phyloP scores from a whole-genome alignment of 2,113 vertebrate species.

The Elaphurus davidianus region DNA sequence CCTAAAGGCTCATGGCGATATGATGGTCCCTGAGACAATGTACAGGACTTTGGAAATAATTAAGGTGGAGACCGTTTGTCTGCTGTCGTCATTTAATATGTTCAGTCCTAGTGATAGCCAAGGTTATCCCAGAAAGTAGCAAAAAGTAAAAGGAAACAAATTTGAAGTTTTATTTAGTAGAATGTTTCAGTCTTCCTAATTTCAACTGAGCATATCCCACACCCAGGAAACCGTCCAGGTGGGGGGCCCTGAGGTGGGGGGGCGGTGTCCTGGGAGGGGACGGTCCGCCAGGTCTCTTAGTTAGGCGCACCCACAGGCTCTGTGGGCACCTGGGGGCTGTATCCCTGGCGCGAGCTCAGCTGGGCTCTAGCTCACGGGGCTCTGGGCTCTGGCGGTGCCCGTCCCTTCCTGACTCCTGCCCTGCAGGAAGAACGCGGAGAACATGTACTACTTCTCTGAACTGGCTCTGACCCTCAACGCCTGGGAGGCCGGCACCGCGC shows the following conservation, averaged over 20 bases:
- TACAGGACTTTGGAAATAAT: not conserved
- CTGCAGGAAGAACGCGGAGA: slow-evolving; percentile 90
- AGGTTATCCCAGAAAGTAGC: not conserved
- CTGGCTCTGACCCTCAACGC: slow-evolving; percentile 95
- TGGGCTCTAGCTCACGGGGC: not conserved
- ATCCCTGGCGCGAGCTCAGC: not conserved
- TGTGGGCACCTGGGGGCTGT: not conserved
- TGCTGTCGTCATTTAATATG: not conserved
- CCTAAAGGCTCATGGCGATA: not conserved
- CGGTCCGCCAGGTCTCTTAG: not conserved
- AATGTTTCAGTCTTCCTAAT: not conserved
- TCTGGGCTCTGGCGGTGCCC: not conserved
- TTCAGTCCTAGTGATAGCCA: not conserved
- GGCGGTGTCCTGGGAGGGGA: not conserved
- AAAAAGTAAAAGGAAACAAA: not conserved
- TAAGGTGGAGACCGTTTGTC: not conserved
- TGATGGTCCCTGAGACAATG: not conserved
- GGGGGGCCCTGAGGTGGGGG: not conserved
- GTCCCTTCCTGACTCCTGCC: not conserved
- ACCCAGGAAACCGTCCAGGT: not conserved
- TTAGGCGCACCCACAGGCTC: too few species aligned
- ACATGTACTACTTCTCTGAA: slow-evolving; percentile 97
- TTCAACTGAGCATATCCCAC: not conserved
- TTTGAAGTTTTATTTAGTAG: not conserved
- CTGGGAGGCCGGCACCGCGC: slow-evolving; percentile 88